These are phyloP conservation scores for Diabrotica balteata DNA, from an alignment of 2,888 invertebrate species.

Conservation along the genomic window DNA sequence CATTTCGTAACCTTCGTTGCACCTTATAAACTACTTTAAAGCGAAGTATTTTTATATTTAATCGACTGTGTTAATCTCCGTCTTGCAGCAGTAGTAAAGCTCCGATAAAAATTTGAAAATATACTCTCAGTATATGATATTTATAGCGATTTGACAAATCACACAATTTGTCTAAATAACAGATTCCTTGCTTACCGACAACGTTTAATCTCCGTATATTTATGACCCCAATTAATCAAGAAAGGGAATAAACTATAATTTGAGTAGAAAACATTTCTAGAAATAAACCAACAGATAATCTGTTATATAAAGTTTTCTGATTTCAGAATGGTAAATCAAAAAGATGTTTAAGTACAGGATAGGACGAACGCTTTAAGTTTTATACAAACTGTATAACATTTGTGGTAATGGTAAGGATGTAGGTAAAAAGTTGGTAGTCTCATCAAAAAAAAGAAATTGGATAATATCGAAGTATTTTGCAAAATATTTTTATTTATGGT, in stretches of 20 bases:
- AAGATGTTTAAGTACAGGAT: neutral
- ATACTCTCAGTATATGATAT: slow-evolving; percentile 5
- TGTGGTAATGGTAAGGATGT: too few relatives aligned
- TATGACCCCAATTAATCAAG: slow-evolving; percentile 20
- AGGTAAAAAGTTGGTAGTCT: too few relatives aligned
- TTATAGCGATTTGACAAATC: slow-evolving; percentile 24
- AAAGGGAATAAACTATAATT: slow-evolving; percentile 13
- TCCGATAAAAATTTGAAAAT: neutral
- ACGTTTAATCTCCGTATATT: slow-evolving; percentile 12
- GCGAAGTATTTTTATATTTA: too few relatives aligned
- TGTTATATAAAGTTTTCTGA: slow-evolving; percentile 12
- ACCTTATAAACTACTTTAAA: too few relatives aligned
- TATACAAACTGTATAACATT: too few relatives aligned
- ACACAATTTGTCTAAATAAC: slow-evolving; percentile 26
- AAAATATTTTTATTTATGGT: too few relatives aligned
- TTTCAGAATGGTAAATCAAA: slow-evolving; percentile 9
- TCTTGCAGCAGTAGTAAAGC: too few relatives aligned
- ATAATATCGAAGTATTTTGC: too few relatives aligned
- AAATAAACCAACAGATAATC: slow-evolving; percentile 23
- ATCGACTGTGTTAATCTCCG: too few relatives aligned
- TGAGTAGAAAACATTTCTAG: slow-evolving; percentile 12
- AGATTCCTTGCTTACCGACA: slow-evolving; percentile 14
- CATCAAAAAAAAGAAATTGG: too few relatives aligned
- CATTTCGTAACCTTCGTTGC: too few relatives aligned
- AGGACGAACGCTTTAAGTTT: neutral